phyloP scores from a whole-genome alignment of 2,113 vertebrate genomes.

The Willisornis vidua region DNA sequence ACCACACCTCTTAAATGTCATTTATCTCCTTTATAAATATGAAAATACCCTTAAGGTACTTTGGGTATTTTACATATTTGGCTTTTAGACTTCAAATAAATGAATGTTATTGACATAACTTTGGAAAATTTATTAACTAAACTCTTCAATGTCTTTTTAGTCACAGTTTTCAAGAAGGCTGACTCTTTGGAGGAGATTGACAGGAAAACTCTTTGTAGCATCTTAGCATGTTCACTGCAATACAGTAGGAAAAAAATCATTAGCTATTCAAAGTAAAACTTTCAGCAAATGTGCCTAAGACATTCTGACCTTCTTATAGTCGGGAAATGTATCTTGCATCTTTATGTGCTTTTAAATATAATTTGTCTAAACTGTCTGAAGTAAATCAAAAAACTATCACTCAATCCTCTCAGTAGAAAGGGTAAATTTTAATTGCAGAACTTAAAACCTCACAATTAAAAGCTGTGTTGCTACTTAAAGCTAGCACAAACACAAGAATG shows the following conservation, averaged over 20 bases:
- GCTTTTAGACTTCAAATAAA: conserved; percentile 41
- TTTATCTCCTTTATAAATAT: background rate
- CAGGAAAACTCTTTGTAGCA: conserved; percentile 55
- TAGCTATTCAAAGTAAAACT: conserved; percentile 78
- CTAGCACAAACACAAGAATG: conserved; percentile 85
- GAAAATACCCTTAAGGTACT: conserved; percentile 37
- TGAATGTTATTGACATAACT: conserved; percentile 37
- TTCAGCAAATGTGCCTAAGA: conserved; percentile 71
- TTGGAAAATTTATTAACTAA: conserved; percentile 38
- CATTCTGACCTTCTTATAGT: conserved; percentile 79
- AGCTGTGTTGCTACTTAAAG: conserved; percentile 86
- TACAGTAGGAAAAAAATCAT: conserved; percentile 66
- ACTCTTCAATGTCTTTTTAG: conserved; percentile 62
- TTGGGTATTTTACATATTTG: conserved; percentile 22
- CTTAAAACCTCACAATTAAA: conserved; percentile 97
- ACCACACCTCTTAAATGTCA: background rate
- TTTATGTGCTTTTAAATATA: conserved; percentile 90
- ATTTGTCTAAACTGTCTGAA: conserved; percentile 92
- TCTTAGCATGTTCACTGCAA: conserved; percentile 56
- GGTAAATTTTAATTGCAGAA: conserved; percentile 96
- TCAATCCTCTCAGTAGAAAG: conserved; percentile 87
- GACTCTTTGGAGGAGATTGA: conserved; percentile 37
- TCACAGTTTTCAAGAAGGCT: conserved; percentile 46
- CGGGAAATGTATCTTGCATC: conserved; percentile 88
- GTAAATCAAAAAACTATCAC: conserved; percentile 89